These are phyloP conservation scores for Schrankia costaestrigalis DNA, from an alignment of 2,888 invertebrate species.

Conservation along the genomic window DNA sequence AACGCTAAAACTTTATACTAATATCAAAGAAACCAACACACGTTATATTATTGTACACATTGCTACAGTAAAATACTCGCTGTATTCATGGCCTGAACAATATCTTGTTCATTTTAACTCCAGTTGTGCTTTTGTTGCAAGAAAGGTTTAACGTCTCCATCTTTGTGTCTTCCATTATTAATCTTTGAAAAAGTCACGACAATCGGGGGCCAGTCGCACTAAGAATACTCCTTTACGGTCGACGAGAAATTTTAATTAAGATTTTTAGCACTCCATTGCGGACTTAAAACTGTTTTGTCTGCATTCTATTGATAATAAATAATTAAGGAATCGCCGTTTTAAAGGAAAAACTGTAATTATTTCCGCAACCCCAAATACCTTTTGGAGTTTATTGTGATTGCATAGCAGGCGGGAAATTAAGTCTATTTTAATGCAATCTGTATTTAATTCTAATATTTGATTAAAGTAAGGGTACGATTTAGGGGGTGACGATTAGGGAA, in stretches of 20 bases:
- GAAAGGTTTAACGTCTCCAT: slow-evolving; percentile 66
- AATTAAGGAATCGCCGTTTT: slow-evolving; percentile 6
- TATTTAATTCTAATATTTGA: no score
- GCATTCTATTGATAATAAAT: slow-evolving; percentile 10
- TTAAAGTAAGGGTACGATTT: no score
- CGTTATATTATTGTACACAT: no score
- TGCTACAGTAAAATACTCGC: slow-evolving; percentile 15
- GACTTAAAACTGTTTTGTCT: slow-evolving; percentile 10
- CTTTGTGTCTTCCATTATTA: slow-evolving; percentile 66
- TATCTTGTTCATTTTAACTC: slow-evolving; percentile 63
- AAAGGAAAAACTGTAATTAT: slow-evolving; percentile 8
- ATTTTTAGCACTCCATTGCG: slow-evolving; percentile 31
- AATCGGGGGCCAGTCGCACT: slow-evolving; percentile 53
- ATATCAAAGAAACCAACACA: no score
- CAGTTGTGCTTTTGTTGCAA: slow-evolving; percentile 58
- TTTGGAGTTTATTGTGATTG: no score
- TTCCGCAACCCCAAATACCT: slow-evolving; percentile 2
- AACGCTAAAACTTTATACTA: no score
- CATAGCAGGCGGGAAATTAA: no score
- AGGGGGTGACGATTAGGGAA: no score
- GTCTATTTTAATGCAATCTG: no score
- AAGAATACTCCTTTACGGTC: slow-evolving; percentile 47
- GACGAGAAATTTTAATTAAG: slow-evolving; percentile 58
- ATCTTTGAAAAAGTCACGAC: slow-evolving; percentile 64
- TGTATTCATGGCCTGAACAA: slow-evolving; percentile 33